A percentile compares a stretch with the other conserved stretches of the same genome.
phyloP scores from a whole-genome alignment of 2,888 invertebrate genomes.

The Deilephila porcellus region DNA sequence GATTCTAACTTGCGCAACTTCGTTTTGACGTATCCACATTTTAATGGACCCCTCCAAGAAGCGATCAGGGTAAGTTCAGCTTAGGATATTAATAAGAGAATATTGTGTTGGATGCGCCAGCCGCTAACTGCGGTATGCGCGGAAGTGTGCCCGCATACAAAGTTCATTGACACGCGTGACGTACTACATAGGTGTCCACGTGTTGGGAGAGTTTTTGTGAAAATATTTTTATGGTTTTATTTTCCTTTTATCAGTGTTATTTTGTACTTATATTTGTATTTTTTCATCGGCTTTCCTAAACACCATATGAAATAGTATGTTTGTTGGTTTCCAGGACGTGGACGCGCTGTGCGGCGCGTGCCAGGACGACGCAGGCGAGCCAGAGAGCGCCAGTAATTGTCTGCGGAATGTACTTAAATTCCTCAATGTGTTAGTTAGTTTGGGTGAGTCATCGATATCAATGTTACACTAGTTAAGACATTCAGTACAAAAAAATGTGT shows the following conservation, averaged over 20 bases:
- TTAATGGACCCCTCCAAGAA: constrained; percentile 58
- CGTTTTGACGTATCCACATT: constrained; percentile 71
- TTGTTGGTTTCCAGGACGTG: constrained; percentile 57
- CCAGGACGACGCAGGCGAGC: constrained; percentile 62
- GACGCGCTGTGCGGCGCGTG: constrained; percentile 57
- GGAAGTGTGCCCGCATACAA: no score
- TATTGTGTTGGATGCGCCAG: no score
- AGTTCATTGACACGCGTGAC: no score
- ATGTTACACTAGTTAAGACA: no score
- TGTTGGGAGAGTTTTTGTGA: no score
- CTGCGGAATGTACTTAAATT: constrained; percentile 70
- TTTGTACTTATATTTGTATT: constrained; percentile 2
- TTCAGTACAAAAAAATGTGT: no score
- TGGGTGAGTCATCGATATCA: no score
- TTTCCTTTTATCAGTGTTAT: neutral
- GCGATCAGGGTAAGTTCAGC: constrained; percentile 61
- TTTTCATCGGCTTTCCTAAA: no score
- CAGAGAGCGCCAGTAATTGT: constrained; percentile 60
- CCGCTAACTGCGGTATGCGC: no score
- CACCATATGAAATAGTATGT: no score
- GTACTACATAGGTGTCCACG: no score
- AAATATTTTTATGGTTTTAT: no score
- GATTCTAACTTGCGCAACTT: constrained; percentile 65
- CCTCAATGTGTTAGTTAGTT: constrained; percentile 66
- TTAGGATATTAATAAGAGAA: neutral